Conservation (phyloP, 2,888 invertebrate genomes). For the Drosophila barbarae region DNA sequence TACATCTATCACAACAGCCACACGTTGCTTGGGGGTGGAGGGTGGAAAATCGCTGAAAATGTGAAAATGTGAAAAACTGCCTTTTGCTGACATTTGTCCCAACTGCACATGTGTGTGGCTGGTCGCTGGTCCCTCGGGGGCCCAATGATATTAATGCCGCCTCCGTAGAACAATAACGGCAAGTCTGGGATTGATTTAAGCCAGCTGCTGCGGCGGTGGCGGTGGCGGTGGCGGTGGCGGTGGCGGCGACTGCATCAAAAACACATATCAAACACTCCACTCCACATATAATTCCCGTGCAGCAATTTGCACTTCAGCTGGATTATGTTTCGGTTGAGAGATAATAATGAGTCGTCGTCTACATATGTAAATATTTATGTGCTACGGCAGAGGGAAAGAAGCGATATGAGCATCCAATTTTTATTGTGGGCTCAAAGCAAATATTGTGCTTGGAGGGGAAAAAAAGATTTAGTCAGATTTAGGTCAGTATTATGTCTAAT, state of each 20-base stretch:
- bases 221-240: not conserved
- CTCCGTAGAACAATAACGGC: constrained; percentile 12
- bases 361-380: constrained; percentile 27
- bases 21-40: not conserved
- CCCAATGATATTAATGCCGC: constrained; percentile 31
- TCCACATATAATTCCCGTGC: constrained; percentile 12
- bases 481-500: not conserved
- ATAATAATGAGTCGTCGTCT: constrained; percentile 21
- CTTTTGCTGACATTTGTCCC: constrained; percentile 34
- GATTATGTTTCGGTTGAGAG: constrained; percentile 25
- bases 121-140: constrained; percentile 20
- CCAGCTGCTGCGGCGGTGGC: constrained; percentile 9
- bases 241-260: constrained; percentile 22
- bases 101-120: constrained; percentile 34
- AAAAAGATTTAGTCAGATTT: not conserved
- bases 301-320: constrained; percentile 21
- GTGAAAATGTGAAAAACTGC: constrained; percentile 32
- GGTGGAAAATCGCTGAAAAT: constrained; percentile 28
- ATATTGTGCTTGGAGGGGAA: not conserved
- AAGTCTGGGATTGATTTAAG: constrained; percentile 35
- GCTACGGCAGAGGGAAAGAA: not conserved
- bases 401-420: not conserved
- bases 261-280: constrained; percentile 14
- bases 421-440: not conserved
- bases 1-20: constrained; percentile 54